phyloP scores from a whole-genome alignment of 2,888 invertebrate genomes.

The Stenotaenia linearis region DNA sequence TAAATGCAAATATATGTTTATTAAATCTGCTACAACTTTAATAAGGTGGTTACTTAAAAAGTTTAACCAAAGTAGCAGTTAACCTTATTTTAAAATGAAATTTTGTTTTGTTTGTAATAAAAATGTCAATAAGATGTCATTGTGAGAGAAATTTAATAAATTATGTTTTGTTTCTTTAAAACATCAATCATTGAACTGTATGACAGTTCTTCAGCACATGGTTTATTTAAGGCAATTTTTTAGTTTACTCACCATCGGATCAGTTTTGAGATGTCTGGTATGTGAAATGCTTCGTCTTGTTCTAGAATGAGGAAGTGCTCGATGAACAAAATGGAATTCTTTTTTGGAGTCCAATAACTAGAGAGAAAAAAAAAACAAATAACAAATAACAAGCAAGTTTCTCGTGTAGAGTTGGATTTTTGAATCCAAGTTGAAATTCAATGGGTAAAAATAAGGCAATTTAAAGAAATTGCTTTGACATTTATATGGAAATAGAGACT shows the following conservation, averaged over 20 bases:
- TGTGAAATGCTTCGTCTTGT: slow-evolving; percentile 83
- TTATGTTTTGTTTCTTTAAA: too few species aligned
- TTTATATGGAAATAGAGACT: not conserved
- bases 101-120: too few species aligned
- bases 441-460: not conserved
- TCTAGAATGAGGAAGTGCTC: slow-evolving; percentile 81
- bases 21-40: not conserved
- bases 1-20: not conserved
- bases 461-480: not conserved
- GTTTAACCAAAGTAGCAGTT: too few species aligned
- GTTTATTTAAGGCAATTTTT: not conserved
- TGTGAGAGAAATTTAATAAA: too few species aligned
- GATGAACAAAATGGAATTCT: slow-evolving; percentile 92
- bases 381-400: too few species aligned
- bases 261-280: slow-evolving; percentile 76
- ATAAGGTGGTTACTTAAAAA: too few species aligned
- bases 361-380: slow-evolving; percentile 41
- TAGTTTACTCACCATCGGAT: slow-evolving; percentile 74
- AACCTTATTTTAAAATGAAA: too few species aligned
- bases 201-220: too few species aligned
- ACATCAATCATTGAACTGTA: too few species aligned
- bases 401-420: not conserved
- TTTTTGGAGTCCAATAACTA: slow-evolving; percentile 82
- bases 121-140: too few species aligned
- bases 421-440: not conserved